Base-by-base conservation (phyloP, 2,888 invertebrate genomes). In the Polydrusus pterygomalis region DNA sequence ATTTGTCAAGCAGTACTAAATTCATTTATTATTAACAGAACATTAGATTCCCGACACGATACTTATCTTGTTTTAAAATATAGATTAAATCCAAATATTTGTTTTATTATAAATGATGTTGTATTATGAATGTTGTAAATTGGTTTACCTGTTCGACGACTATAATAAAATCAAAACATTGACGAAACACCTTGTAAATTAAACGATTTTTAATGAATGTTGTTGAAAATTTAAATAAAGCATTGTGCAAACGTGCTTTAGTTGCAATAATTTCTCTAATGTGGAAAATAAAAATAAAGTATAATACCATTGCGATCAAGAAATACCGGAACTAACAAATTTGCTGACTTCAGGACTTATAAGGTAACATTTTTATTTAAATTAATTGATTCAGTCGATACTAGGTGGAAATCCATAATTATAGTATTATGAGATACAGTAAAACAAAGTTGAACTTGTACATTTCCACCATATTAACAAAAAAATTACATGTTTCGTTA, bases 131-230 rank as follows among this genome's bases (percentile, higher is more conserved):
- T 56, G 34, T 67, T 34, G 17, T 67, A 17, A 51, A 13, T 51
- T 40, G 56, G 43, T 68, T 56, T 68, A 54, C 68, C 56, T 56
- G 54, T 56, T 15, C 9, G 56, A n/a, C 51, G 18, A 47, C 47
- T 20, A 56, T 18, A 49, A 54, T 15, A 54, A 68, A 68, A 68
- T 56, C 43, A 68, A 68, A 68, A 68, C 68, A 68, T 54, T 43
- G 10, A n/a, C n/a, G 38, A 68, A 56, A 40, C 13, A 70, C 70
- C 70, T 70, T 70, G 70, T 40, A 40, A 70, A 62, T 63, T n/a
- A 63, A 25, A 45, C 25, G 49, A 60, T 34, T 60, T 60, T 60
- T 38, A n/a, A 20, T 45, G 34, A 54, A 34, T 34, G 15, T 34
- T 0, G 56, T 56, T 34, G 15, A 56, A 34, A 56, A 56, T 56